Conservation (phyloP, 2,113 vertebrate species). For the Sapayoa aenigma region DNA sequence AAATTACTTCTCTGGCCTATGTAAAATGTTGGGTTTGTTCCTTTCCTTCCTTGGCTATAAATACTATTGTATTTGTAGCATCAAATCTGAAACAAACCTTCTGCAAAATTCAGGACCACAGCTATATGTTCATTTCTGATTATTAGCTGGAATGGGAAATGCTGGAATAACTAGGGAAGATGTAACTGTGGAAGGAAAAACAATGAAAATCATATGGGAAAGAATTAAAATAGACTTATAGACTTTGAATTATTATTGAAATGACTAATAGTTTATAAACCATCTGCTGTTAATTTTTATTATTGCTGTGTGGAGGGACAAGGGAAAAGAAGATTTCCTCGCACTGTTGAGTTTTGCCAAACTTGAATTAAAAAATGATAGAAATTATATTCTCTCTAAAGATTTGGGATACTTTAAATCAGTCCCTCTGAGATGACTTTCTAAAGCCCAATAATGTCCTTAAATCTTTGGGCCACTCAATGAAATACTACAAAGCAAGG, state of each 20-base stretch:
- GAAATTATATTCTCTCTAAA: background rate
- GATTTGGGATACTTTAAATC: background rate
- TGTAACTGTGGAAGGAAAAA: background rate
- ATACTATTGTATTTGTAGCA: background rate
- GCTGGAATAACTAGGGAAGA: background rate
- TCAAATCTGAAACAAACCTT: background rate
- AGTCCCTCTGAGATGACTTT: background rate
- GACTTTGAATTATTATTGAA: background rate
- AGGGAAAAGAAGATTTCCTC: background rate
- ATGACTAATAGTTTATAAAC: background rate
- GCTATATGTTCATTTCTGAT: background rate
- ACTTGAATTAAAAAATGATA: background rate
- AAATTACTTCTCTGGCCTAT: background rate
- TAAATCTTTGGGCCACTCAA: background rate
- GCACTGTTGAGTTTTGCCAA: background rate
- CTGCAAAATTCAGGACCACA: background rate
- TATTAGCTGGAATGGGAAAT: background rate
- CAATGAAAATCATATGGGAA: background rate
- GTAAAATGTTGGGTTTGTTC: background rate
- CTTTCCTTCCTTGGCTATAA: background rate
- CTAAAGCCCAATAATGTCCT: background rate
- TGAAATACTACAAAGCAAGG: background rate
- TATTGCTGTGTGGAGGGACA: background rate
- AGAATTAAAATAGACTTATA: background rate
- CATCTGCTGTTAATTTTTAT: slow-evolving; percentile 12